Evolutionary conservation across 2,888 invertebrate species (phyloP).

Genomic region (Lymantria dispar): DNA sequence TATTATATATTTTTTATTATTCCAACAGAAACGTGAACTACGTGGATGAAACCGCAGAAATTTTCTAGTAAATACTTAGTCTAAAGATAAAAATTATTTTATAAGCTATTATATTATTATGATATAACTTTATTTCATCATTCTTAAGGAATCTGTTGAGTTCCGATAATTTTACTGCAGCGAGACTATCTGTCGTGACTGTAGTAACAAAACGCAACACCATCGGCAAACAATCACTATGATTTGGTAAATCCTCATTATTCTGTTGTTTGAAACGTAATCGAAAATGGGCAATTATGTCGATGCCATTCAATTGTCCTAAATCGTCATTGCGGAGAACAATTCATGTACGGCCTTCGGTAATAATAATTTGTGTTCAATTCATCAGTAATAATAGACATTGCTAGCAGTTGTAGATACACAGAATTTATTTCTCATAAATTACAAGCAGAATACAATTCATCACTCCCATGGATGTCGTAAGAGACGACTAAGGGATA

Average conservation of each 20-base stretch:
- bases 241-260: slow-evolving; percentile 65
- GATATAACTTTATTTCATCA: slow-evolving; percentile 48
- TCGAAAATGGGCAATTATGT: slow-evolving; percentile 65
- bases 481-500: too few relatives aligned
- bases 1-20: too few relatives aligned
- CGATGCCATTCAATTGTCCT: slow-evolving; percentile 64
- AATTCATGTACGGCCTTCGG: slow-evolving; percentile 50
- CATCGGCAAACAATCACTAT: slow-evolving; percentile 48
- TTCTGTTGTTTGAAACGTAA: slow-evolving; percentile 52
- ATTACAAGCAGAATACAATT: too few relatives aligned
- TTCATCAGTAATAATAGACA: too few relatives aligned
- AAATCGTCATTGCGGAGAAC: slow-evolving; percentile 55
- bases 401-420: too few relatives aligned
- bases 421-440: too few relatives aligned
- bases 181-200: slow-evolving; percentile 53
- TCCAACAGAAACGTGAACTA: too few relatives aligned
- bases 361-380: slow-evolving; percentile 16
- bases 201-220: slow-evolving; percentile 48
- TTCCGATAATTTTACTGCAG: slow-evolving; percentile 29
- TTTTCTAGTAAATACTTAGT: too few relatives aligned
- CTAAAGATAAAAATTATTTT: too few relatives aligned
- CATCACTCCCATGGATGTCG: too few relatives aligned
- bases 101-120: neutral
- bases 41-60: too few relatives aligned
- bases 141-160: slow-evolving; percentile 13